These are phyloP conservation scores for Crocallis elinguaria DNA, from an alignment of 2,888 invertebrate species.

Conservation along the genomic window DNA sequence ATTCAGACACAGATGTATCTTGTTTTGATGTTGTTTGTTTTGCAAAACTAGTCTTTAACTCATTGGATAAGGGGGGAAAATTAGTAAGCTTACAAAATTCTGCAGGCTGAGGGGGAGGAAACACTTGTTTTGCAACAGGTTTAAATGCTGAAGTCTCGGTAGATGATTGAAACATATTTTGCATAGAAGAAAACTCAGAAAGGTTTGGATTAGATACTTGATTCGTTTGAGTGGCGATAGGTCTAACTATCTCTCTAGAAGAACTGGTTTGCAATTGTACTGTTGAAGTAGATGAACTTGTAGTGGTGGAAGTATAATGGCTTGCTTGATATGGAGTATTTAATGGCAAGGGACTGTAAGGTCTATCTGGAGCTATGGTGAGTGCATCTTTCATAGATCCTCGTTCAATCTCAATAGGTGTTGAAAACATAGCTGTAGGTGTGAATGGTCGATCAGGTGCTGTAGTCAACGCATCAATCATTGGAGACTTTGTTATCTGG, in stretches of 20 bases:
- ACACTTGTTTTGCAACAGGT: conserved; percentile 76
- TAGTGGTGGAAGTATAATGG: conserved; percentile 55
- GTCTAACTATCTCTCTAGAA: conserved; percentile 64
- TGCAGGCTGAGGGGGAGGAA: conserved; percentile 67
- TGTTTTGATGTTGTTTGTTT: conserved; percentile 58
- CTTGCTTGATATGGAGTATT: conserved; percentile 69
- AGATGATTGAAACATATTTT: conserved; percentile 72
- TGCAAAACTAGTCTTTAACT: conserved; percentile 65
- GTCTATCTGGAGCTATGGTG: conserved; percentile 86
- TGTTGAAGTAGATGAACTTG: conserved; percentile 44
- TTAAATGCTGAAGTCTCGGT: conserved; percentile 76
- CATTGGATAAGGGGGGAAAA: conserved; percentile 70
- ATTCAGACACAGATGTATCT: conserved; percentile 60
- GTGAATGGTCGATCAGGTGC: conserved; percentile 87
- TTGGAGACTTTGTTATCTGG: conserved; percentile 84
- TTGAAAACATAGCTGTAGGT: conserved; percentile 72
- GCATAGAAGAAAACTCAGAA: conserved; percentile 65
- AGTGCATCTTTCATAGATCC: conserved; percentile 85
- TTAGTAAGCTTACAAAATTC: conserved; percentile 62
- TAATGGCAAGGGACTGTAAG: conserved; percentile 83
- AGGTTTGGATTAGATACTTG: conserved; percentile 57
- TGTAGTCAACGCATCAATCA: conserved; percentile 88
- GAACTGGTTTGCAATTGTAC: conserved; percentile 39
- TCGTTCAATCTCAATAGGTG: conserved; percentile 75
- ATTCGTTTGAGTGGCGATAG: conserved; percentile 66